These are phyloP conservation scores for Agrilus mali DNA, from an alignment of 2,888 invertebrate species.

Conservation along the genomic window DNA sequence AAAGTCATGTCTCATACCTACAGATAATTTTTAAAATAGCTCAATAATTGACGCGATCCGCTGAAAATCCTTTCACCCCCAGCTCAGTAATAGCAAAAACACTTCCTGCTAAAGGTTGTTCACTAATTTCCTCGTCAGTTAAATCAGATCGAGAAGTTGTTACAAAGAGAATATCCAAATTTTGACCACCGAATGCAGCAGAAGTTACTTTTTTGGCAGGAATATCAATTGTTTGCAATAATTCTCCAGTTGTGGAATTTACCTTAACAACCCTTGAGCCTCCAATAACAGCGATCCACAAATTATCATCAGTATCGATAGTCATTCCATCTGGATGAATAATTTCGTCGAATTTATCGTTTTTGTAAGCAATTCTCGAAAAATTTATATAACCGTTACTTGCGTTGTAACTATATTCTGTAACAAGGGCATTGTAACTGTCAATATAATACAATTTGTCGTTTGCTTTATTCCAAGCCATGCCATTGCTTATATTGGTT, in stretches of 20 bases:
- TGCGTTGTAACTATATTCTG: constrained; percentile 56
- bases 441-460: constrained; percentile 69
- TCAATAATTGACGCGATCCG: constrained; percentile 1
- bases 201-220: constrained; percentile 48
- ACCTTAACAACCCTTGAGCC: constrained; percentile 49
- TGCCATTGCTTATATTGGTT: constrained; percentile 64
- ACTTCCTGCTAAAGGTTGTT: constrained; percentile 36
- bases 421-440: constrained; percentile 50
- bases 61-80: constrained; percentile 23
- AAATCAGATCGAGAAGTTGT: constrained; percentile 37
- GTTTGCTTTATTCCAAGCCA: constrained; percentile 61
- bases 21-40: no score
- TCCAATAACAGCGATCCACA: constrained; percentile 60
- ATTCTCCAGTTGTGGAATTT: constrained; percentile 33
- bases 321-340: constrained; percentile 49
- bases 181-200: constrained; percentile 48
- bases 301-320: constrained; percentile 60
- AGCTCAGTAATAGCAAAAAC: constrained; percentile 26
- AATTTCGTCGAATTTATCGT: constrained; percentile 9
- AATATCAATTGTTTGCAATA: constrained; percentile 37
- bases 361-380: constrained; percentile 19
- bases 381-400: constrained; percentile 38
- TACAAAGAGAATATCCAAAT: constrained; percentile 47
- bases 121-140: constrained; percentile 19
- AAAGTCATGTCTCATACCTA: no score